Evolutionary conservation across 30 jellyfish, hydroid and myxozoan species (phyloP), one percentile per base, ranked within the genome.

Genomic region (Hydractinia symbiolongicarpus): DNA sequence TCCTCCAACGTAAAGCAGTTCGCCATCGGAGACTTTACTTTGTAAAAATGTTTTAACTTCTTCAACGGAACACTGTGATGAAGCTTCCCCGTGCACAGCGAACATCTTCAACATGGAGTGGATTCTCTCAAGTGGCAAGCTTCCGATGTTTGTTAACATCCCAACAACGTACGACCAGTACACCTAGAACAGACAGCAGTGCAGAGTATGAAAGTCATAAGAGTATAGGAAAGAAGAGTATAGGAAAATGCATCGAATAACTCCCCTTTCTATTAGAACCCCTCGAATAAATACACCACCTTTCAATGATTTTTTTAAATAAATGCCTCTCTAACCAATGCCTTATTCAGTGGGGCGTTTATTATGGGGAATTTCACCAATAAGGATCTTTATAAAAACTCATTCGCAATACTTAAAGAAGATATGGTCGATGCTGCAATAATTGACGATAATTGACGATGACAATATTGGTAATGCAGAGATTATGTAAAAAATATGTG

Each of bases 161-260:
- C 98, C 98, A 15, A 91, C 96, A 51, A 91, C 93, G 76, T 86
- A 91, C 4, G 96, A 91, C 98, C 98, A 91, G 61, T 91, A 91
- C 52, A 88, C 83, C 98, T 91, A 57, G 49, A 84, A 66, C 17
- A 79, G 8, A 51, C 8, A 30, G 20, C 9, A 53, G 19, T 7
- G 78, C 19, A 67, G 4, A 2, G 20, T 67, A 11, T 15, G 1
- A 58, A 11, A 58, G 19, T 58, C 17, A 13, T 58, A 13, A 11
- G 69, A 13, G 69, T 58, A 58, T 11, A 58, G 69, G 69, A 58
- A 17, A 13, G n/a, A 58, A 11, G 19, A 11, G 69, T 58, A 11
- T 58, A 58, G 69, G 19, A 17, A 58, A 58, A 58, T 9, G 44
- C 14, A 67, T 13, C 9, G 14, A 9, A 9, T 67, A 67, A 11